These are phyloP conservation scores for Scleropages formosus DNA, from an alignment of 2,797 vertebrate genomes.

Conservation along the genomic window DNA sequence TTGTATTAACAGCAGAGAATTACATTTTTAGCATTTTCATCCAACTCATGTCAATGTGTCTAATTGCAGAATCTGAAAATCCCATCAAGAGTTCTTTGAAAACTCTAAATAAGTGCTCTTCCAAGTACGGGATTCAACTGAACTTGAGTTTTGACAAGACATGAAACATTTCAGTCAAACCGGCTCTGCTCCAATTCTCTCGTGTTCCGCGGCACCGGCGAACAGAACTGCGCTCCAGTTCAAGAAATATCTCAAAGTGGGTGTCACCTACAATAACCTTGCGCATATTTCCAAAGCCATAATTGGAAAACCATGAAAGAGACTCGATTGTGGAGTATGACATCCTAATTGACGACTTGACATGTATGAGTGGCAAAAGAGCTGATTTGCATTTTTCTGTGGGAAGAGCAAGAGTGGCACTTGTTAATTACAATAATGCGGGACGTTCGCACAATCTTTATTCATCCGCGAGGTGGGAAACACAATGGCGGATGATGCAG, in stretches of 20 bases:
- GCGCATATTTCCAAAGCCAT: constrained; percentile 41
- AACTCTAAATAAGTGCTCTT: not conserved
- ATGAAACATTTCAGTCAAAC: constrained; percentile 20
- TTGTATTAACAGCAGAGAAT: no score
- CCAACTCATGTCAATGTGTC: not conserved
- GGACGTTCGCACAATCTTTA: constrained; percentile 46
- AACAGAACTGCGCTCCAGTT: constrained; percentile 35
- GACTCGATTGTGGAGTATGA: constrained; percentile 43
- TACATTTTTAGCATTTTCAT: no score
- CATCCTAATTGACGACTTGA: constrained; percentile 58
- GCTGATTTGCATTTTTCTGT: constrained; percentile 32
- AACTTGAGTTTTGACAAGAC: constrained; percentile 17
- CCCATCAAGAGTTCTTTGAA: not conserved
- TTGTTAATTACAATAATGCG: constrained; percentile 60
- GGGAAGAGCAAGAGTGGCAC: constrained; percentile 36
- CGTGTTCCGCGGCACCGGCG: constrained; percentile 30
- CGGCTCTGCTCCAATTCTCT: constrained; percentile 18
- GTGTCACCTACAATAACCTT: constrained; percentile 35
- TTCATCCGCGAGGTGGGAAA: constrained; percentile 49
- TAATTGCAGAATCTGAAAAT: not conserved
- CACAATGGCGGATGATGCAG: constrained; percentile 58
- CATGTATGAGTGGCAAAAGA: constrained; percentile 46
- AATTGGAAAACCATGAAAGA: constrained; percentile 48
- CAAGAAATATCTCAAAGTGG: constrained; percentile 1
- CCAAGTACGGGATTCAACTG: not conserved